phyloP scores from a whole-genome alignment of 2,888 invertebrate species.

The Pollenia amentaria region DNA sequence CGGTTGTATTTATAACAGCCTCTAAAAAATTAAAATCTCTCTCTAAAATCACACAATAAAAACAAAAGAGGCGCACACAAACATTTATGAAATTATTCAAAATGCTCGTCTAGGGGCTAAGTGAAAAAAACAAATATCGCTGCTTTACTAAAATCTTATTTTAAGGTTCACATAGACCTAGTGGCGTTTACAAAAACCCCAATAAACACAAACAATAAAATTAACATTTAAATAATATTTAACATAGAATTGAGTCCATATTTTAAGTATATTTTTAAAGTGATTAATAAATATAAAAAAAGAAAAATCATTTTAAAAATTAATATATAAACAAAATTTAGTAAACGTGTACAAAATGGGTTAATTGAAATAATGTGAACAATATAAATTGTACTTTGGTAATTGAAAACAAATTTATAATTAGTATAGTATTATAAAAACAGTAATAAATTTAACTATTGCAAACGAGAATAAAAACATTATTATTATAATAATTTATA shows the following conservation, averaged over 20 bases:
- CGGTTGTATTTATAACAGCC: no score
- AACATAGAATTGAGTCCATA: constrained; percentile 46
- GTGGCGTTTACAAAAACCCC: not conserved
- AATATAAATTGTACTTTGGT: constrained; percentile 21
- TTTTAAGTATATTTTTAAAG: constrained; percentile 36
- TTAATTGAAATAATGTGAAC: not conserved
- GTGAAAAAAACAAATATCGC: no score
- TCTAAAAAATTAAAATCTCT: not conserved
- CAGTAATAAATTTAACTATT: not conserved
- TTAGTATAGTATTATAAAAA: not conserved
- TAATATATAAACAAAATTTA: constrained; percentile 10
- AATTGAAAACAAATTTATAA: constrained; percentile 15
- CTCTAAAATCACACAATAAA: not conserved
- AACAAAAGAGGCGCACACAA: no score
- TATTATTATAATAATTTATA: constrained; percentile 20
- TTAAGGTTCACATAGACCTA: no score
- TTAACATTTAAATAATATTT: not conserved
- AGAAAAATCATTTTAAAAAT: not conserved
- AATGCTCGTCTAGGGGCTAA: no score
- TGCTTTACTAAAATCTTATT: no score
- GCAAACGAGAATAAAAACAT: not conserved
- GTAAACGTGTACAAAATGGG: not conserved
- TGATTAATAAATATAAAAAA: constrained; percentile 9
- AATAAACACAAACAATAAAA: not conserved
- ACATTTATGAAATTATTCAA: no score